phyloP scores from a whole-genome alignment of 2,888 invertebrate species.

The Napeogenes inachia region DNA sequence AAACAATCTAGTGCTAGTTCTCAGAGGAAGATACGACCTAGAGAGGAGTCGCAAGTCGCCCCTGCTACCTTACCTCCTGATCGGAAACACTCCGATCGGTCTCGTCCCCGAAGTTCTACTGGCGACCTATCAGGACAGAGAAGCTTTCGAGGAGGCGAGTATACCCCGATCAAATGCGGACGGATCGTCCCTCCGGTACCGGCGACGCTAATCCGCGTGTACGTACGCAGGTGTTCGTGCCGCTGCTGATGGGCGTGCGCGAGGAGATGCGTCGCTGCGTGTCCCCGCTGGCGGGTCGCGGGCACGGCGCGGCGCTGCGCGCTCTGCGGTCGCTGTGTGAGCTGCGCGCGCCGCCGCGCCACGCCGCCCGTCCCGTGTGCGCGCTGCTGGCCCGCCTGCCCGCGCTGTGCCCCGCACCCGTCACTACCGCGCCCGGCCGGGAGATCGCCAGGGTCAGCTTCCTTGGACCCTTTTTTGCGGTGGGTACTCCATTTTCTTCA shows the following conservation, averaged over 20 bases:
- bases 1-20: constrained; percentile 77
- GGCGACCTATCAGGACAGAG: constrained; percentile 79
- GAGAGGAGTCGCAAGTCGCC: constrained; percentile 78
- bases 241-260: constrained; percentile 64
- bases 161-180: neutral
- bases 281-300: constrained; percentile 81
- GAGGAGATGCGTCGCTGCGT: constrained; percentile 82
- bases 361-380: constrained; percentile 84
- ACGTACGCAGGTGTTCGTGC: constrained; percentile 59
- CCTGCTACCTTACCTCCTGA: constrained; percentile 82
- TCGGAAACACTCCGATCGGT: constrained; percentile 84
- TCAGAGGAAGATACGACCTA: constrained; percentile 74
- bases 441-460: constrained; percentile 91
- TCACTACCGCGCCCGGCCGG: constrained; percentile 87
- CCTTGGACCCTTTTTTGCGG: constrained; percentile 93
- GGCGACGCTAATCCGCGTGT: neutral
- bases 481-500: constrained; percentile 50
- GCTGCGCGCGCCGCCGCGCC: constrained; percentile 82
- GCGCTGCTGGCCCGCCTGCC: constrained; percentile 61
- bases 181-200: no score
- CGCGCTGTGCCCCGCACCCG: constrained; percentile 83
- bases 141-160: constrained; percentile 74
- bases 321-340: constrained; percentile 89
- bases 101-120: constrained; percentile 83
- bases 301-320: constrained; percentile 83